Base-by-base conservation (phyloP, 2,888 invertebrate genomes). In the Achlya flavicornis region DNA sequence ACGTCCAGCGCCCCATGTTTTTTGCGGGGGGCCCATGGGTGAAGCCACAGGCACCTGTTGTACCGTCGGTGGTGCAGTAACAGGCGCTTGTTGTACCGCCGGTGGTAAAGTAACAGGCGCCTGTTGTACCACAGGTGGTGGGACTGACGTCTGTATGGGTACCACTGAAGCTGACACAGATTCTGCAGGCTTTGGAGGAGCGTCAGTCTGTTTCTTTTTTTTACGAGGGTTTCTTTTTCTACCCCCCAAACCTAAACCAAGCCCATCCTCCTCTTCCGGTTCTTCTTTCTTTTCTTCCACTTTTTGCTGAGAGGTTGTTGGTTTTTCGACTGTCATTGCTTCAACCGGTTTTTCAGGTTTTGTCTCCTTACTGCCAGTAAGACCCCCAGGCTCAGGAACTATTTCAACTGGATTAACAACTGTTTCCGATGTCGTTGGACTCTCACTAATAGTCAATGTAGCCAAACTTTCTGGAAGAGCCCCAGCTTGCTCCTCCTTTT, bases 251-350 rank as follows among this genome's bases (percentile, higher is more conserved):
- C 69, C 72, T 10, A 76, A 66, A 6, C 79, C 78, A 2, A 76
- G 16, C 0, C 72, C 74, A 16, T 32, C 67, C 14, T 60, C 72
- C 5, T 61, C 72, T 6, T 61, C 33, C 58, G 64, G 63, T 16
- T 38, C 63, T 61, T 59, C 59, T 60, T 68, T 69, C 58, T 64
- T 61, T 14, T 60, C 48, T 11, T 38, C 33, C 33, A 73, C 74
- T 64, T 75, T 76, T 46, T 4, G 5, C 61, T 70, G 72, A 26
- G 61, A 63, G 11, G 74, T 66, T 57, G 70, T 76, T 63, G 85
- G 83, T 61, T 84, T 84, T 58, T 75, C 82, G 62, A 32, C 46
- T 7, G n/a, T 46, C n/a, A n/a, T 46, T 6, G n/a, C 46, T 10
- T n/a, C 57, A 19, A 32, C 3, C 71, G 64, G 53, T 69, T 74